phyloP scores from a whole-genome alignment of 2,888 invertebrate species.

The Girardia tigrina region DNA sequence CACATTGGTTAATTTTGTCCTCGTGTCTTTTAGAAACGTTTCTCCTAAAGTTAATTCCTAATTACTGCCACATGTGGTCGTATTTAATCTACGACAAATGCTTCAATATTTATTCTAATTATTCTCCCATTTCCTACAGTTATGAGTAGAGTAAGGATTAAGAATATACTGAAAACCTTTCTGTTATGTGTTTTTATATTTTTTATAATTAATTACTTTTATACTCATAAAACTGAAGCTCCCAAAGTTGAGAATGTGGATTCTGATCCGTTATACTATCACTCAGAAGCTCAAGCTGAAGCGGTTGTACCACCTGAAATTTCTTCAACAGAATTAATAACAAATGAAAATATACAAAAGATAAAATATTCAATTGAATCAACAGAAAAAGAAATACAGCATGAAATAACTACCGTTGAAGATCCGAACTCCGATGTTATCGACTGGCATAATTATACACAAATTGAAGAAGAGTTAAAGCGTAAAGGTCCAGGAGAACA shows the following conservation, averaged over 20 bases:
- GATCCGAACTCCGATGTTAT: neutral
- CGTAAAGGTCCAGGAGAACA: constrained; percentile 48
- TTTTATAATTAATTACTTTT: neutral
- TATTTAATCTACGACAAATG: neutral
- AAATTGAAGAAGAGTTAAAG: constrained; percentile 28
- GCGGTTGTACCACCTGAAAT: too few relatives aligned
- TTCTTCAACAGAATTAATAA: neutral
- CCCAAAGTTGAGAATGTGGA: too few relatives aligned
- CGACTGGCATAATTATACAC: constrained; percentile 36
- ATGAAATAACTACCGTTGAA: neutral
- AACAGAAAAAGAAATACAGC: too few relatives aligned
- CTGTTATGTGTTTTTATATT: neutral
- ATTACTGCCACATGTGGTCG: neutral
- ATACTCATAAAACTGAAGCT: neutral
- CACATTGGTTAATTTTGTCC: too few relatives aligned
- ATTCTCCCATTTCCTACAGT: neutral
- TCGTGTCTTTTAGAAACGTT: too few relatives aligned
- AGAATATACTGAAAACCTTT: neutral
- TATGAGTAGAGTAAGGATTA: neutral
- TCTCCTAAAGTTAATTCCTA: neutral
- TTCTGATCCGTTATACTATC: too few relatives aligned
- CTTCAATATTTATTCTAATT: neutral
- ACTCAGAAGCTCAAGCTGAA: too few relatives aligned
- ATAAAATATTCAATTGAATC: neutral
- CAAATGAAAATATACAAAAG: neutral